Evolutionary conservation across 64 coral and sea anemone species (phyloP).

Genomic region (Catalaphyllia jardinei): DNA sequence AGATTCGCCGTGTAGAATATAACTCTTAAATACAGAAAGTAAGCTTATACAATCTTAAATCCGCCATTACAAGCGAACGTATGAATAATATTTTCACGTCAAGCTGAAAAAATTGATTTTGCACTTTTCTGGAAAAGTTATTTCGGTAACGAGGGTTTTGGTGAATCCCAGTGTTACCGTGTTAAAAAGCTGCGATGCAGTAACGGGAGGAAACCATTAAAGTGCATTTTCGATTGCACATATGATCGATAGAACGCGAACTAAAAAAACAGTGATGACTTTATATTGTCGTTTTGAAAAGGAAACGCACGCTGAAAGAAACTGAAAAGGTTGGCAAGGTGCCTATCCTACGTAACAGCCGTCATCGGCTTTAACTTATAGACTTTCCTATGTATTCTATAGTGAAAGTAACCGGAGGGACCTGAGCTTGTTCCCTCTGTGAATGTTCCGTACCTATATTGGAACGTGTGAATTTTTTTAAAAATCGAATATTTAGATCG

Average conservation of each 20-base stretch:
- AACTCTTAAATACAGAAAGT: neutral
- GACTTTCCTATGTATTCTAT: neutral
- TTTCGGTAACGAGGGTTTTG: no score
- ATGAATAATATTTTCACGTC: constrained; percentile 13
- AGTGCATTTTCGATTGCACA: neutral
- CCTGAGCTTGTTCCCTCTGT: neutral
- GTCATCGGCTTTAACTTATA: neutral
- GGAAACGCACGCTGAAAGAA: neutral
- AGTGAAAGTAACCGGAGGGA: neutral
- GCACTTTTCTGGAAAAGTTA: neutral
- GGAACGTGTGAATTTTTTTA: constrained; percentile 38
- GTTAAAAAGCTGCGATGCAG: neutral
- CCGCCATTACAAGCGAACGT: constrained; percentile 17
- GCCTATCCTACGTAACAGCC: neutral
- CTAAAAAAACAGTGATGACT: neutral
- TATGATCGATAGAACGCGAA: neutral
- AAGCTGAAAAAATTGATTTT: neutral
- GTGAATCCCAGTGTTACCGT: no score
- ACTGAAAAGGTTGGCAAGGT: constrained; percentile 2
- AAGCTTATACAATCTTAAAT: neutral
- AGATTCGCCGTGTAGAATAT: neutral
- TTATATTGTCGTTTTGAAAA: neutral
- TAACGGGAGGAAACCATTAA: neutral
- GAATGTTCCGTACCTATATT: neutral
- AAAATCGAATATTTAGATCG: constrained; percentile 32